Evolutionary conservation across 2,113 vertebrate species (phyloP).

Genomic region (Ardeotis arabs): DNA sequence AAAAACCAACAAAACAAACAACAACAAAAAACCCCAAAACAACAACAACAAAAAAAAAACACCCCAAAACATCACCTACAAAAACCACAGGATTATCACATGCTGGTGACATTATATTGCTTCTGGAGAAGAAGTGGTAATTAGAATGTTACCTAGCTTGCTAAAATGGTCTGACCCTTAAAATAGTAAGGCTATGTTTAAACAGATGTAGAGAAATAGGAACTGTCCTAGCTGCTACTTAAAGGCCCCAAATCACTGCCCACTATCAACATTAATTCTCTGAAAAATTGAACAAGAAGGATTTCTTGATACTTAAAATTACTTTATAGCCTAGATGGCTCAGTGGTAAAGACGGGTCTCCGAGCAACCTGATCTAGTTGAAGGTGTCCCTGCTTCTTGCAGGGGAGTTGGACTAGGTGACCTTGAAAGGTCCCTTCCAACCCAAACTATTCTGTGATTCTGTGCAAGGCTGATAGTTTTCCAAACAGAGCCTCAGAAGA

Average conservation of each 20-base stretch:
- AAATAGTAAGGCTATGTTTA: not conserved
- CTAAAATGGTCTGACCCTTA: not conserved
- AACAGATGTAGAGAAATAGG: not conserved
- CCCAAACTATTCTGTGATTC: too few relatives aligned
- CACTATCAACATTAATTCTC: not conserved
- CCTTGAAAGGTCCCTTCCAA: too few relatives aligned
- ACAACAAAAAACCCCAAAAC: not conserved
- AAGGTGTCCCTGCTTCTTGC: too few relatives aligned
- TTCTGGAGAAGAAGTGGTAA: not conserved
- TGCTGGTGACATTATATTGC: not conserved
- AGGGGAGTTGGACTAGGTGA: too few relatives aligned
- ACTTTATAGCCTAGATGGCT: not conserved
- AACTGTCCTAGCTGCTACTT: not conserved
- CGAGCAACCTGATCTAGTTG: too few relatives aligned
- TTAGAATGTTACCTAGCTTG: not conserved
- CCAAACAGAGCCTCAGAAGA: not conserved
- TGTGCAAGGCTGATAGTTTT: not conserved
- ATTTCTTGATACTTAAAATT: not conserved
- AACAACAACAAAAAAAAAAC: not conserved
- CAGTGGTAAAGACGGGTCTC: not conserved
- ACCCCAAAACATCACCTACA: not conserved
- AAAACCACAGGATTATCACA: not conserved
- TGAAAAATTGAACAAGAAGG: not conserved
- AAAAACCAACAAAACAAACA: not conserved
- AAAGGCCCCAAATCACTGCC: not conserved